Percentiles rank a stretch among this genome's conserved stretches.
Conservation (phyloP, 1,140 invertebrate genomes). For the Sminthurinus signatus region DNA sequence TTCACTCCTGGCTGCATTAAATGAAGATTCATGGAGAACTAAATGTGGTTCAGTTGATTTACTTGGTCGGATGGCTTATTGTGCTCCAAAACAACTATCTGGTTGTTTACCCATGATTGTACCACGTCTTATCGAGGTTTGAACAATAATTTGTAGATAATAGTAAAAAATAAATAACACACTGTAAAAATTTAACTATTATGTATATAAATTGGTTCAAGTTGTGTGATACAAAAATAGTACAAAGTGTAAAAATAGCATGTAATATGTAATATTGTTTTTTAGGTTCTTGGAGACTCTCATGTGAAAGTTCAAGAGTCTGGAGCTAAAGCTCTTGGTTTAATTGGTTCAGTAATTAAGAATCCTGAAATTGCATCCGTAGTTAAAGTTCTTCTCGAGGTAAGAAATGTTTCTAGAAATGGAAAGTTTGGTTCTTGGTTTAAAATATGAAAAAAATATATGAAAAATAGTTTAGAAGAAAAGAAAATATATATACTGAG, state of each 20-base stretch:
- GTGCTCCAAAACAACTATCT: slow-evolving; percentile 96
- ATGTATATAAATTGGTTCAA: background rate
- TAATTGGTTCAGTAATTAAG: slow-evolving; percentile 94
- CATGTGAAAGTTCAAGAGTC: slow-evolving; percentile 97
- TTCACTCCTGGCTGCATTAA: slow-evolving; percentile 81
- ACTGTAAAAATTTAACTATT: background rate
- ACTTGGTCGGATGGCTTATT: slow-evolving; percentile 94
- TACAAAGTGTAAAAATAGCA: no score
- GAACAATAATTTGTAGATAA: background rate
- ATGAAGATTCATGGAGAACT: slow-evolving; percentile 98
- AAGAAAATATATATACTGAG: no score
- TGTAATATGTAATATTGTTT: background rate
- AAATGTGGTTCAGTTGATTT: slow-evolving; percentile 96
- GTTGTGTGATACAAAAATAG: background rate
- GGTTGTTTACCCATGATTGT: slow-evolving; percentile 97
- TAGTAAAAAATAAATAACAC: no score
- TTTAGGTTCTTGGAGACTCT: slow-evolving; percentile 78
- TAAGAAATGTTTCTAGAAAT: no score
- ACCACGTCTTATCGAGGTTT: slow-evolving; percentile 88
- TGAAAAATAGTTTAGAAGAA: no score
- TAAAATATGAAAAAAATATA: no score
- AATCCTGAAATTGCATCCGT: slow-evolving; percentile 91
- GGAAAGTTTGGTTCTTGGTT: no score
- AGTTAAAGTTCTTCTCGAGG: slow-evolving; percentile 47
- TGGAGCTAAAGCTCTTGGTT: slow-evolving; percentile 85